Conservation (phyloP, 1,140 invertebrate species). For the Drosophila prosaltans region DNA sequence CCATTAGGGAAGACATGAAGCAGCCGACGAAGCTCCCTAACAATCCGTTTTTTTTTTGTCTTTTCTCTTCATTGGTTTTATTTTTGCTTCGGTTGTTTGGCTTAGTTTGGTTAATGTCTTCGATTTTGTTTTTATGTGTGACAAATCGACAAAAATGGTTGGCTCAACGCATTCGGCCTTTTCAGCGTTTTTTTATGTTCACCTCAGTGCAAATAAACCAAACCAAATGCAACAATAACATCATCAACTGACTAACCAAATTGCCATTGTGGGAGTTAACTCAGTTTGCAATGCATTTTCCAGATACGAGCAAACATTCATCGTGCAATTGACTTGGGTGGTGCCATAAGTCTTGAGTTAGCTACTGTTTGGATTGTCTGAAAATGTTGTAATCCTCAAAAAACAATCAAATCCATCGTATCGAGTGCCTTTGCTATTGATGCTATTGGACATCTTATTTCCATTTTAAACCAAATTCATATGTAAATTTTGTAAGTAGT, state of each 20-base stretch:
- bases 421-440: too few species aligned
- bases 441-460: too few species aligned
- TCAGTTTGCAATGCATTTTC: conserved; percentile 27
- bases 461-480: too few species aligned
- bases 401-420: not conserved
- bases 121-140: conserved; percentile 74
- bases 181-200: conserved; percentile 62
- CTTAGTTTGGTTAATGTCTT: conserved; percentile 63
- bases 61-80: conserved; percentile 52
- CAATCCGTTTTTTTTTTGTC: conserved; percentile 48
- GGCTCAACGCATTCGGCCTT: conserved; percentile 56
- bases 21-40: conserved; percentile 25
- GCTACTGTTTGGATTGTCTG: not conserved
- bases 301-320: conserved; percentile 27
- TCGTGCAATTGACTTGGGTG: conserved; percentile 35
- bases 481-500: too few species aligned
- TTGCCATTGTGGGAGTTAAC: conserved; percentile 71
- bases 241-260: conserved; percentile 29
- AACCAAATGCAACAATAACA: conserved; percentile 17
- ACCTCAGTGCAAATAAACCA: conserved; percentile 57
- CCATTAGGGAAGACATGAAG: conserved; percentile 74
- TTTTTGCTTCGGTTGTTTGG: not conserved
- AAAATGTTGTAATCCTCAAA: not conserved
- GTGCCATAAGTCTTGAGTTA: not conserved
- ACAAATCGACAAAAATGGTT: conserved; percentile 53